A percentile compares a stretch with the other conserved stretches of the same genome.
Evolutionary conservation across 2,113 vertebrate species (phyloP).

Genomic region (Nematolebias whitei): DNA sequence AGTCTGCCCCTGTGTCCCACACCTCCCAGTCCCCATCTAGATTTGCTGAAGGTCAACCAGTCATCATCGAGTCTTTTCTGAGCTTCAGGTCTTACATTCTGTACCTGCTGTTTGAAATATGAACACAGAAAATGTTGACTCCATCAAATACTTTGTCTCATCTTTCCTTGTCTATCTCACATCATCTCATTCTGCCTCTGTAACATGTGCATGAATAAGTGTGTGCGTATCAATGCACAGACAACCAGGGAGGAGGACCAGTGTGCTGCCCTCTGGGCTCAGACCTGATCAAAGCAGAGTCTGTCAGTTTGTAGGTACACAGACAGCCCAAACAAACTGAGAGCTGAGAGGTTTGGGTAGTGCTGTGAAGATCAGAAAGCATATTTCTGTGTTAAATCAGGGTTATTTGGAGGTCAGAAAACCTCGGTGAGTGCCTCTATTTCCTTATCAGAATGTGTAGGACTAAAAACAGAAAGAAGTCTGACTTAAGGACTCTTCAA

Average conservation of each 20-base stretch:
- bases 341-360: slow-evolving; percentile 13
- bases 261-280: slow-evolving; percentile 58
- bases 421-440: slow-evolving; percentile 10
- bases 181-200: slow-evolving; percentile 43
- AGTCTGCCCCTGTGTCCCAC: slow-evolving; percentile 15
- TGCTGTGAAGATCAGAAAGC: slow-evolving; percentile 61
- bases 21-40: slow-evolving; percentile 38
- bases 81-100: slow-evolving; percentile 34
- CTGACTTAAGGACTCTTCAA: slow-evolving; percentile 19
- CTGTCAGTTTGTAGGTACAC: slow-evolving; percentile 71
- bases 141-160: slow-evolving; percentile 59
- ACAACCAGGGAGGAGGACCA: slow-evolving; percentile 40
- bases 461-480: slow-evolving; percentile 18
- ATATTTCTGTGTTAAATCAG: slow-evolving; percentile 54
- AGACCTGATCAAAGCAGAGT: slow-evolving; percentile 71
- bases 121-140: slow-evolving; percentile 50
- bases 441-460: slow-evolving; percentile 21
- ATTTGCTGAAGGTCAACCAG: slow-evolving; percentile 44
- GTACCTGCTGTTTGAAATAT: too few relatives aligned
- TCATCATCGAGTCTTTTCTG: slow-evolving; percentile 25
- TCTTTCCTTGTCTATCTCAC: slow-evolving; percentile 32
- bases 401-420: slow-evolving; percentile 68
- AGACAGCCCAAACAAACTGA: slow-evolving; percentile 55
- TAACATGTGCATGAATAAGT: slow-evolving; percentile 39
- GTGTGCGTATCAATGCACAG: slow-evolving; percentile 6